A percentile compares a stretch with the other conserved stretches of the same genome.
Evolutionary conservation across 2,797 vertebrate genomes (phyloP).

Genomic region (Labeo calbasu): DNA sequence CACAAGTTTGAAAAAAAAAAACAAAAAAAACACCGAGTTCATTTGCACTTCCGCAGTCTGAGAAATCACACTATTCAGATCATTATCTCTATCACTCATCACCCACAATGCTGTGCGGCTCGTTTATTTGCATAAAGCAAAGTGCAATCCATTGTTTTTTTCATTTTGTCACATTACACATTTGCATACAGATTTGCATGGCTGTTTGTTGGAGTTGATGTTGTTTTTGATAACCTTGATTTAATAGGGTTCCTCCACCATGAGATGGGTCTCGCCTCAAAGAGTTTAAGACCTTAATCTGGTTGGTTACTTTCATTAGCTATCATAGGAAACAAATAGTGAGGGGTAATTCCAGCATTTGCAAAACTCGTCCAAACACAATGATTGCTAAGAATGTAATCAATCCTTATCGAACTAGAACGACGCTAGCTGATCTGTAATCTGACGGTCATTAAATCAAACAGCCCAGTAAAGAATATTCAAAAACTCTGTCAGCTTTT

Average conservation of each 20-base stretch:
- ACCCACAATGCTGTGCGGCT: slow-evolving; percentile 42
- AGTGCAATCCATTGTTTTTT: slow-evolving; percentile 44
- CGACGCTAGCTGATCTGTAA: slow-evolving; percentile 2
- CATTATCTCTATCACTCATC: slow-evolving; percentile 47
- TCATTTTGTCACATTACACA: slow-evolving; percentile 25
- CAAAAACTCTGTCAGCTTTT: slow-evolving; percentile 8
- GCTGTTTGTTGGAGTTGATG: slow-evolving; percentile 35
- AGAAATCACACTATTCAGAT: slow-evolving; percentile 52
- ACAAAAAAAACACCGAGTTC: slow-evolving; percentile 5
- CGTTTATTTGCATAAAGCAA: slow-evolving; percentile 52
- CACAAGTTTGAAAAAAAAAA: slow-evolving; percentile 22
- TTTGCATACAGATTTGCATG: slow-evolving; percentile 49
- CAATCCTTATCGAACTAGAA: slow-evolving; percentile 29
- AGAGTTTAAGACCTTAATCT: slow-evolving; percentile 42
- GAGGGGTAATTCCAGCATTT: background rate
- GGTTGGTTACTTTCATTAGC: slow-evolving; percentile 39
- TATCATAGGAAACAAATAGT: background rate
- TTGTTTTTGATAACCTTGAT: slow-evolving; percentile 43
- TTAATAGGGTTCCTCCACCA: slow-evolving; percentile 30
- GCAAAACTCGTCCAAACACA: background rate
- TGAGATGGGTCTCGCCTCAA: slow-evolving; percentile 20
- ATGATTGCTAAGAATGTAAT: slow-evolving; percentile 2
- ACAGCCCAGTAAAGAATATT: slow-evolving; percentile 15
- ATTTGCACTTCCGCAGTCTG: slow-evolving; percentile 36
- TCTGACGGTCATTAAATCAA: slow-evolving; percentile 21